These are phyloP conservation scores for Zapornia atra DNA, from an alignment of 2,113 vertebrate genomes.

Conservation along the genomic window DNA sequence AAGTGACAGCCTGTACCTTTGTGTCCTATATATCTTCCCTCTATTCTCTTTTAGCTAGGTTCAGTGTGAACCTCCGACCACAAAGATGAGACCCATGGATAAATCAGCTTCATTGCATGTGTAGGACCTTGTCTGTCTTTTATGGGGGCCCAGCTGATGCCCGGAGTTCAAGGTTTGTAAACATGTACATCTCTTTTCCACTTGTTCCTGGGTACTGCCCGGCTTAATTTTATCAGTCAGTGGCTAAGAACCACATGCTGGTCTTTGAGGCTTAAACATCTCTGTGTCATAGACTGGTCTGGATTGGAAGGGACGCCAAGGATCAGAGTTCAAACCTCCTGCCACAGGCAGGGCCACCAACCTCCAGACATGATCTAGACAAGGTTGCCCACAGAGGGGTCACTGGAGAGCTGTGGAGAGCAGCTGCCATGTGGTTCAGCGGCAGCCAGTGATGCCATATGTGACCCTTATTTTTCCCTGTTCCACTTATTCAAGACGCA, in stretches of 20 bases:
- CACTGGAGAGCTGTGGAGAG: rapidly evolving
- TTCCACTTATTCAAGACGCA: background rate
- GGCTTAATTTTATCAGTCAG: rapidly evolving
- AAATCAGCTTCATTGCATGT: background rate
- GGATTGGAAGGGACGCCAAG: no score
- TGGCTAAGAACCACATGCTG: background rate
- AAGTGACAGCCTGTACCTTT: background rate
- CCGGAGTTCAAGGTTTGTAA: background rate
- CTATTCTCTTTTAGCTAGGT: background rate
- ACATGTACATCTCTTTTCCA: rapidly evolving
- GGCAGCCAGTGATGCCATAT: rapidly evolving
- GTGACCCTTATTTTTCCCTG: rapidly evolving
- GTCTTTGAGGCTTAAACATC: background rate
- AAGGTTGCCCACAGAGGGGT: background rate
- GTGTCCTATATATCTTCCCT: background rate
- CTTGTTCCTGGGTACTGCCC: background rate
- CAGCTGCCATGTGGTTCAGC: rapidly evolving
- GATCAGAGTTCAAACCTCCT: no score
- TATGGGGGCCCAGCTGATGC: background rate
- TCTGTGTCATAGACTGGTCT: no score
- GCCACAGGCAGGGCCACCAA: no score
- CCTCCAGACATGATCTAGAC: no score
- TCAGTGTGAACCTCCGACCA: background rate
- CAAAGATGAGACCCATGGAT: background rate
- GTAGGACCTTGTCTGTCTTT: rapidly evolving